Evolutionary conservation across 2,888 invertebrate species (phyloP), one percentile per base, ranked within the genome.

Genomic region (Apodemia mormo): DNA sequence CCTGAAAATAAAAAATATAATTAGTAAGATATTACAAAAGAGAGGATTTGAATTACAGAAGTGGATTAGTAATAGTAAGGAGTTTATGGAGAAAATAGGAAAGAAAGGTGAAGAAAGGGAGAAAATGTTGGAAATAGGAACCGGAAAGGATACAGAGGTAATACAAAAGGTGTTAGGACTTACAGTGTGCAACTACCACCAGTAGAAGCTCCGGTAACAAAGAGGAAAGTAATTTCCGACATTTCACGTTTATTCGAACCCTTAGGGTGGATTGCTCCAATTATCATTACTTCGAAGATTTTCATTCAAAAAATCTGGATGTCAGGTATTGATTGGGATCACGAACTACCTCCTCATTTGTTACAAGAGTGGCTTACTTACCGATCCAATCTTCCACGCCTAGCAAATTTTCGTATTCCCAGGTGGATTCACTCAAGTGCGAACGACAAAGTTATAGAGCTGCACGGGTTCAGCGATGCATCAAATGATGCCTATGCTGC

Each of bases 271-370:
- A 64, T 79, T 0, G 77, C 80, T 0, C 80, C 80, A 0, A 56
- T 40, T 2, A 74, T 81, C 0, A 72, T 81, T n/a, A 2, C 14
- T 29, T 49, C 68, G 0, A 81, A 83, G 58, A 68, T 80, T 8
- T 76, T 81, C 6, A 81, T 82, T 2, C 80, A 82, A 70, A 78
- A 75, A 66, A 64, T 82, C 1, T 82, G 82, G 81, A 37, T 80
- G 12, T 52, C 75, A 1, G 79, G 79, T 2, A 61, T 77, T 22
- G 73, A 33, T 0, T 82, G 82, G 81, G 81, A 82, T 71, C 76
- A 80, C 2, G 73, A 72, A 10, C 22, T 80, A 2, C 69, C 75
- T 37, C 14, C 30, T n/a, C n/a, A n/a, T n/a, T n/a, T n/a, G n/a
- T n/a, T n/a, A n/a, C n/a, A n/a, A n/a, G n/a, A n/a, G n/a, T 79